phyloP scores from a whole-genome alignment of 2,888 invertebrate genomes.

The Drosophila barbarae region DNA sequence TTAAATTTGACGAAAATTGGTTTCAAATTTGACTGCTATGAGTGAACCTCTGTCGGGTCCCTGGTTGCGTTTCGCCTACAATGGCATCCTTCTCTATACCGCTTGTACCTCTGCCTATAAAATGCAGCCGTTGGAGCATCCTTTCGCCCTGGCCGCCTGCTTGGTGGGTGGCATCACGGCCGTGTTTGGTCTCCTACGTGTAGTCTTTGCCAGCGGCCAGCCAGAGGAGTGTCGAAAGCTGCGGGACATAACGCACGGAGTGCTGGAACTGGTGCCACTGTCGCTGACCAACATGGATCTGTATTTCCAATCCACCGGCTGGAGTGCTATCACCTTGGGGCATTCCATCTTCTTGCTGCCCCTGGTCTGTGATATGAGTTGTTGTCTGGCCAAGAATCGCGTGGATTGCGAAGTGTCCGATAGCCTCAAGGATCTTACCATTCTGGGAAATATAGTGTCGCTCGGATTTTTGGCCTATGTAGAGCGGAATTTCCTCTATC shows the following conservation, averaged over 20 bases:
- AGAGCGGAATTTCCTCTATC: slow-evolving; percentile 52
- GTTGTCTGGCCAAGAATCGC: slow-evolving; percentile 44
- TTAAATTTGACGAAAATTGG: not conserved
- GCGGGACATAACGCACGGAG: slow-evolving; percentile 41
- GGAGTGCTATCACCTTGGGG: slow-evolving; percentile 50
- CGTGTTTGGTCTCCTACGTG: slow-evolving; percentile 57
- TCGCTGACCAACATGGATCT: slow-evolving; percentile 70
- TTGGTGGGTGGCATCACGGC: slow-evolving; percentile 62
- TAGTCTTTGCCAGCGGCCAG: slow-evolving; percentile 34
- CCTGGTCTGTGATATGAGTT: slow-evolving; percentile 57
- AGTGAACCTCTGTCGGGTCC: slow-evolving; percentile 54
- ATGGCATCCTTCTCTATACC: slow-evolving; percentile 53
- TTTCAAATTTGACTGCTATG: slow-evolving; percentile 36
- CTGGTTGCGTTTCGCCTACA: slow-evolving; percentile 48
- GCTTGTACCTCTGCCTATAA: slow-evolving; percentile 46
- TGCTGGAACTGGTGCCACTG: slow-evolving; percentile 65
- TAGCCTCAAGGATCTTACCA: slow-evolving; percentile 56
- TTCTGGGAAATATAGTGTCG: slow-evolving; percentile 68
- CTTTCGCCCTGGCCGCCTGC: slow-evolving; percentile 64
- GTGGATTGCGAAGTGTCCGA: slow-evolving; percentile 48
- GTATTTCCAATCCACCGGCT: slow-evolving; percentile 51
- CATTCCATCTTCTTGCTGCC: slow-evolving; percentile 69
- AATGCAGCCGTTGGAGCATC: slow-evolving; percentile 42
- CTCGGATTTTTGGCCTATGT: slow-evolving; percentile 57
- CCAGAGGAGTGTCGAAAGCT: slow-evolving; percentile 33